Conservation (phyloP, 2,888 invertebrate species). For the Epistrophella euchroma region DNA sequence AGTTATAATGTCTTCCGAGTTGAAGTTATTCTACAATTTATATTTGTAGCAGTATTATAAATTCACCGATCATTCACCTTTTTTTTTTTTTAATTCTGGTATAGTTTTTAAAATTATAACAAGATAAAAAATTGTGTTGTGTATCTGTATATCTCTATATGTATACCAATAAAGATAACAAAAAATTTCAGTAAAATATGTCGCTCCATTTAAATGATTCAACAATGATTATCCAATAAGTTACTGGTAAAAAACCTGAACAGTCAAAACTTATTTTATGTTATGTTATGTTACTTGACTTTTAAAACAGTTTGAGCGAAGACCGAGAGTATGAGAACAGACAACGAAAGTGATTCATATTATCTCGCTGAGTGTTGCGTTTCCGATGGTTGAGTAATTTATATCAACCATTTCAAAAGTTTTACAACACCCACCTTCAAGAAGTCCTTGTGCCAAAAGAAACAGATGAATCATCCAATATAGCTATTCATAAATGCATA, state of each 20-base stretch:
- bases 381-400: slow-evolving; percentile 16
- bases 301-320: background rate
- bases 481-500: background rate
- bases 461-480: slow-evolving; percentile 53
- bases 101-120: background rate
- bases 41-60: background rate
- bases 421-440: slow-evolving; percentile 20
- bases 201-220: slow-evolving; percentile 2
- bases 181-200: background rate
- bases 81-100: background rate
- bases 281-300: background rate
- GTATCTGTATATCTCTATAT: background rate
- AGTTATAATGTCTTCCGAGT: background rate
- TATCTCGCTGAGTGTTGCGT: background rate
- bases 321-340: background rate
- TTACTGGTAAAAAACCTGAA: slow-evolving; percentile 13
- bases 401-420: background rate
- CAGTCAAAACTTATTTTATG: background rate
- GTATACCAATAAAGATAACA: background rate
- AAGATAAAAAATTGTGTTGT: background rate
- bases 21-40: background rate
- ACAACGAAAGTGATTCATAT: slow-evolving; percentile 39
- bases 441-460: slow-evolving; percentile 25
- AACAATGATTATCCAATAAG: background rate
- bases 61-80: background rate